Conservation (phyloP, 2,888 invertebrate species). For the Tetrapedia diversipes region DNA sequence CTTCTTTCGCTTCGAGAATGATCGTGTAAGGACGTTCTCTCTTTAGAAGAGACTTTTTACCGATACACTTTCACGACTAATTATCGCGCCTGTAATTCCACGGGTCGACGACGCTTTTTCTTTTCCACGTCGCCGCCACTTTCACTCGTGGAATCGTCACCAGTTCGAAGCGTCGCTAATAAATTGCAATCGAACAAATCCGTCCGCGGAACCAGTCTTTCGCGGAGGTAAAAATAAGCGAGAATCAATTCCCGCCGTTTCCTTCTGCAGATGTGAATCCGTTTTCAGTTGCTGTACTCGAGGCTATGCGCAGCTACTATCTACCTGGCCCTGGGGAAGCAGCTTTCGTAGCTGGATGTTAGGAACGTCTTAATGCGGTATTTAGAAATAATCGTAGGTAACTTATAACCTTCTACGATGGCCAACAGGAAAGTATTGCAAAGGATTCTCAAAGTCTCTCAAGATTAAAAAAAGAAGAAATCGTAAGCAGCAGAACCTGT, state of each 20-base stretch:
- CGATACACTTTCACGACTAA: slow-evolving; percentile 62
- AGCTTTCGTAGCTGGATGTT: too few relatives aligned
- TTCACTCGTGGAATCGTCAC: slow-evolving; percentile 50
- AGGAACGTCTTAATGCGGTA: too few relatives aligned
- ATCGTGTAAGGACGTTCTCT: background rate
- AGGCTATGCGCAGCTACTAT: too few relatives aligned
- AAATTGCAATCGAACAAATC: slow-evolving; percentile 41
- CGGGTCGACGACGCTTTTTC: slow-evolving; percentile 21
- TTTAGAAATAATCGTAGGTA: too few relatives aligned
- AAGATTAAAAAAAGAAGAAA: too few relatives aligned
- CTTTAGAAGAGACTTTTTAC: slow-evolving; percentile 20
- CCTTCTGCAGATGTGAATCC: background rate
- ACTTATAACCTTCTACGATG: too few relatives aligned
- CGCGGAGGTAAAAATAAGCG: background rate
- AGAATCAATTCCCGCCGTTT: slow-evolving; percentile 9
- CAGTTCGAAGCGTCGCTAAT: slow-evolving; percentile 9
- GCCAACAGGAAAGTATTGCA: too few relatives aligned
- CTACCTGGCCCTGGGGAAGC: too few relatives aligned
- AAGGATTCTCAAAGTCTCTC: too few relatives aligned
- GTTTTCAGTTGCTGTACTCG: background rate
- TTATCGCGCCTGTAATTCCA: slow-evolving; percentile 51
- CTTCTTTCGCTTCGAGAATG: background rate
- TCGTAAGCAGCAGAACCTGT: too few relatives aligned
- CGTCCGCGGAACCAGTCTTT: slow-evolving; percentile 35
- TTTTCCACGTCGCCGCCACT: slow-evolving; percentile 22